phyloP scores from a whole-genome alignment of 2,113 vertebrate species.

The Lasiurus cinereus region DNA sequence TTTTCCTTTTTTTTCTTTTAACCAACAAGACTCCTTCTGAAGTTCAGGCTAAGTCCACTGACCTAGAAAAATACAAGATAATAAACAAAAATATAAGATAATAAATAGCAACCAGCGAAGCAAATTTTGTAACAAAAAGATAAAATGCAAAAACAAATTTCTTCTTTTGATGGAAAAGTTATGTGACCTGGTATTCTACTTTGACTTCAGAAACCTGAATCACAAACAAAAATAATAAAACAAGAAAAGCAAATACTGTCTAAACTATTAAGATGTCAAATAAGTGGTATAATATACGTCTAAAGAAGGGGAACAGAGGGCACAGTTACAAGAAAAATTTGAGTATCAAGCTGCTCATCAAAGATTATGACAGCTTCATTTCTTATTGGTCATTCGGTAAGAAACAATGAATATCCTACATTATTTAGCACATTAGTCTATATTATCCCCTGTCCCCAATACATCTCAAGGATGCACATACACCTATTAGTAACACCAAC shows the following conservation, averaged over 20 bases:
- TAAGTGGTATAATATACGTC: background rate
- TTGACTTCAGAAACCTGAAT: constrained; percentile 24
- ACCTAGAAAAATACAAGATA: background rate
- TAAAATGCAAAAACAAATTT: constrained; percentile 44
- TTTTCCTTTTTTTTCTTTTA: background rate
- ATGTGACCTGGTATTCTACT: constrained; percentile 23
- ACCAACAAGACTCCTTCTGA: background rate
- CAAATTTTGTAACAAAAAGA: background rate
- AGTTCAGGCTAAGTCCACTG: constrained; percentile 29
- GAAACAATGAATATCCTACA: background rate
- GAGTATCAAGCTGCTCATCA: background rate
- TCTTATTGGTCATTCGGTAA: background rate
- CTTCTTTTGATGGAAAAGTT: constrained; percentile 50
- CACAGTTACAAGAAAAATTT: background rate
- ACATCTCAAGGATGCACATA: background rate
- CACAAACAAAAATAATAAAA: constrained; percentile 29
- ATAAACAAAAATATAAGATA: constrained; percentile 9
- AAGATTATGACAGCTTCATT: constrained; percentile 20
- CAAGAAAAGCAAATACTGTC: constrained; percentile 14
- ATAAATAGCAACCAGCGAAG: background rate
- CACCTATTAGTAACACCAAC: background rate
- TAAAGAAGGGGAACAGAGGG: background rate
- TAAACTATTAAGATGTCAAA: constrained; percentile 9
- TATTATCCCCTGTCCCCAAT: background rate
- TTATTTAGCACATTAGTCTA: background rate